These are phyloP conservation scores for Crypturellus tataupa DNA, from an alignment of 2,797 vertebrate species.

Conservation along the genomic window DNA sequence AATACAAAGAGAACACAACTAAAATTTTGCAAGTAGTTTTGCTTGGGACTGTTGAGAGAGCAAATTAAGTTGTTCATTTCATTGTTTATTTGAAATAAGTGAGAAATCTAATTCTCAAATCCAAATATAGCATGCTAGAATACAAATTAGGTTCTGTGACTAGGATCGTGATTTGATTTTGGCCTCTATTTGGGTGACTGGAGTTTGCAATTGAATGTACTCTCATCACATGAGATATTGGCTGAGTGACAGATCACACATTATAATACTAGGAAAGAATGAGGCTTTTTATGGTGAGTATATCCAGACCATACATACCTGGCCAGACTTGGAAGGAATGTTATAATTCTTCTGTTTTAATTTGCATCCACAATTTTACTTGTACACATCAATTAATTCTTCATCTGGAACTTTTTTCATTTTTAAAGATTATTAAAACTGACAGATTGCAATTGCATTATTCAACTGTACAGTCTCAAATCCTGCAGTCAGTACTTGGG, in stretches of 20 bases:
- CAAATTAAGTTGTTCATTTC: background rate
- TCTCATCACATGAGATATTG: background rate
- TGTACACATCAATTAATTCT: background rate
- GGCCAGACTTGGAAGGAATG: background rate
- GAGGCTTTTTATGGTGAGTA: background rate
- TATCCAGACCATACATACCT: background rate
- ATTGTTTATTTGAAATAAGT: slow-evolving; percentile 64
- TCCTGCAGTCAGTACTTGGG: background rate
- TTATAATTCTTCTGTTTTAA: background rate
- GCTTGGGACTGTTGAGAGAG: background rate
- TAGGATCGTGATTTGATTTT: background rate
- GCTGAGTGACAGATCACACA: background rate
- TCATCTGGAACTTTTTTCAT: background rate
- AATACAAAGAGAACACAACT: background rate
- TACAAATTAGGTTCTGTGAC: background rate
- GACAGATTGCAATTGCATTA: background rate
- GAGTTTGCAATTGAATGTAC: background rate
- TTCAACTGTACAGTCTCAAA: background rate
- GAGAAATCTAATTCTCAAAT: background rate
- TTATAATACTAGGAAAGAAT: background rate
- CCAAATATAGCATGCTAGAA: slow-evolving; percentile 19
- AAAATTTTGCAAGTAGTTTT: slow-evolving; percentile 45
- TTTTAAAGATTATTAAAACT: slow-evolving; percentile 14
- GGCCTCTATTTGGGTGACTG: background rate
- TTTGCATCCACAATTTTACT: background rate